A percentile compares a stretch with the other conserved stretches of the same genome.
These are phyloP conservation scores for Tipula helvola DNA, from an alignment of 2,888 invertebrate genomes.

Conservation along the genomic window DNA sequence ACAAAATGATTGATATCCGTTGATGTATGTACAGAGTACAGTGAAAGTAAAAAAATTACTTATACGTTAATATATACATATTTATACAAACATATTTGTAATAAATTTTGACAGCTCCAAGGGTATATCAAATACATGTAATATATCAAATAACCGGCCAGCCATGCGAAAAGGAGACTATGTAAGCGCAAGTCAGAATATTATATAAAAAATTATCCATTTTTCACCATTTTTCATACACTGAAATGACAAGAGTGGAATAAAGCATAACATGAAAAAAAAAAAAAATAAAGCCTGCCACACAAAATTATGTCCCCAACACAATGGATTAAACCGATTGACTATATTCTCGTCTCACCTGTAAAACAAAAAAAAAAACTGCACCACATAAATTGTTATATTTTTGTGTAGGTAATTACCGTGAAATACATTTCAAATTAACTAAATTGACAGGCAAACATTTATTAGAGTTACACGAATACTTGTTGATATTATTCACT, in stretches of 20 bases:
- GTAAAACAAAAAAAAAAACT: neutral
- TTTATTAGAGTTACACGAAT: neutral
- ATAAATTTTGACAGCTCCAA: constrained; percentile 5
- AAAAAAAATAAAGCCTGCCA: neutral
- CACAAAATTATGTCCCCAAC: neutral
- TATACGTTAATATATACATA: neutral
- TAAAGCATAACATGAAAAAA: neutral
- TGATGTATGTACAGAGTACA: neutral
- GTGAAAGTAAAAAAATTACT: neutral
- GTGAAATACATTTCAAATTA: neutral
- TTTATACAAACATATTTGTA: neutral
- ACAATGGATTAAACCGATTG: neutral
- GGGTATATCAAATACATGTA: neutral
- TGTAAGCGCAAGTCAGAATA: neutral
- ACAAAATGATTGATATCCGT: neutral
- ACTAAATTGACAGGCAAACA: neutral
- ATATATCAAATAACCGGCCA: neutral
- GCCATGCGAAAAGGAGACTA: neutral
- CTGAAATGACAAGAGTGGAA: neutral
- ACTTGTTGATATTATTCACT: neutral
- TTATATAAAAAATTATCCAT: neutral
- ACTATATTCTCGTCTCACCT: neutral
- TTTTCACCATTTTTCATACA: neutral
- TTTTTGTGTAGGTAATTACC: neutral
- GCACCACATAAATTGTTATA: neutral